A percentile compares a stretch with the other conserved stretches of the same genome.
Evolutionary conservation across 2,113 vertebrate genomes (phyloP).

Genomic region (Cygnus buccinator): DNA sequence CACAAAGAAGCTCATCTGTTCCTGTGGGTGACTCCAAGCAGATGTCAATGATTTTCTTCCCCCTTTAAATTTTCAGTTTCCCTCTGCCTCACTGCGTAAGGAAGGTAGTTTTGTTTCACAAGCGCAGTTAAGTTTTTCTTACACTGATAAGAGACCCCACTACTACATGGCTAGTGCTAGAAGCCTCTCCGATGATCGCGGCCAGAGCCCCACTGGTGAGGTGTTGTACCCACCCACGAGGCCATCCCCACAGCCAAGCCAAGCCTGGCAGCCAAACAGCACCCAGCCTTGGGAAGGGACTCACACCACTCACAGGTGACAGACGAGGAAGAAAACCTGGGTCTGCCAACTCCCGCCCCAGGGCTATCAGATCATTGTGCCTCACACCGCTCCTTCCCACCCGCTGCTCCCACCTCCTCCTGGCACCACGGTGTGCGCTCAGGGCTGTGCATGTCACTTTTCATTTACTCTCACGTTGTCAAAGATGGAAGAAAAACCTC

Average conservation of each 20-base stretch:
- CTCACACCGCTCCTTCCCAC: neutral
- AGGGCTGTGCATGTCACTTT: neutral
- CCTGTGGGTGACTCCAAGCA: neutral
- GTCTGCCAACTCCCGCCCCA: neutral
- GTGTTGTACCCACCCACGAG: fast-evolving
- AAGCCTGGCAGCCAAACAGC: neutral
- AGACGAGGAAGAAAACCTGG: neutral
- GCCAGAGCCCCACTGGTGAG: neutral
- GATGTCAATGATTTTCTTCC: neutral
- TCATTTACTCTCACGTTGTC: neutral
- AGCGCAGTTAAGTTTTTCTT: neutral
- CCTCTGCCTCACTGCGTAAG: neutral
- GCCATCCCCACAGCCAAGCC: neutral
- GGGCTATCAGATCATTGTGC: neutral
- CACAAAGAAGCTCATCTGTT: fast-evolving
- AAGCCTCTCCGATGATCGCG: neutral
- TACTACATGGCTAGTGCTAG: neutral
- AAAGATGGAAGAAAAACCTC: neutral
- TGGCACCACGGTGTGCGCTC: neutral
- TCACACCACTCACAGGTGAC: neutral
- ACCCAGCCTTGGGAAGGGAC: neutral
- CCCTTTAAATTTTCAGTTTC: neutral
- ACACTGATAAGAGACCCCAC: neutral
- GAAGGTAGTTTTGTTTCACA: neutral
- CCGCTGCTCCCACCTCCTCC: neutral